These are phyloP conservation scores for Orchestia grillus DNA, from an alignment of 1,140 invertebrate genomes.

Conservation along the genomic window DNA sequence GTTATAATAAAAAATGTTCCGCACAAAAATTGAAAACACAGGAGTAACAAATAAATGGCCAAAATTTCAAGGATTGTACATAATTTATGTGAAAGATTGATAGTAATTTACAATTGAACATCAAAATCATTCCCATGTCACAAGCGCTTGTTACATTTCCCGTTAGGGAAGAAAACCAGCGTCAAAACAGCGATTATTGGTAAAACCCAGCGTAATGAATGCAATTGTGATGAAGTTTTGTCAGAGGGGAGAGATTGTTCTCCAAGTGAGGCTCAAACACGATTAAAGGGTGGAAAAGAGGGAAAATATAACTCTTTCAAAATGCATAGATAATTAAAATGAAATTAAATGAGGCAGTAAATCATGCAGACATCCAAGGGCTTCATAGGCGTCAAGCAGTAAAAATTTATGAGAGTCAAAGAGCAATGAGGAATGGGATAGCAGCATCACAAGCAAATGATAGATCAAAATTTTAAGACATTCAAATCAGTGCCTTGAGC, in stretches of 20 bases:
- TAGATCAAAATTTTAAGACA: background rate
- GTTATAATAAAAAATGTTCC: background rate
- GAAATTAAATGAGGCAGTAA: background rate
- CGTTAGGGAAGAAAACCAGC: background rate
- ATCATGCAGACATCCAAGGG: background rate
- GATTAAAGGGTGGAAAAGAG: background rate
- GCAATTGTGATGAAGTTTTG: background rate
- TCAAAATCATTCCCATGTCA: background rate
- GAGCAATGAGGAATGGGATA: background rate
- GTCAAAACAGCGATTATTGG: too few relatives aligned
- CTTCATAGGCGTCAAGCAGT: background rate
- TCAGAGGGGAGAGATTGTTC: background rate
- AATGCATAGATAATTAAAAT: too few relatives aligned
- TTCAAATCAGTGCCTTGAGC: background rate
- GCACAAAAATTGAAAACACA: background rate
- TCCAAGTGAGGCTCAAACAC: background rate
- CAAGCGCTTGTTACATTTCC: background rate
- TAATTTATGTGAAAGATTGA: background rate
- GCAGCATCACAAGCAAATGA: background rate
- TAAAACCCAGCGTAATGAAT: background rate
- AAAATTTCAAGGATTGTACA: background rate
- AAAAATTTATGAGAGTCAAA: background rate
- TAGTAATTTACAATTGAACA: background rate
- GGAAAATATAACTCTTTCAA: background rate
- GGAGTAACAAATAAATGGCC: background rate